Base-by-base conservation (phyloP, 2,113 vertebrate species). In the Vidua macroura region DNA sequence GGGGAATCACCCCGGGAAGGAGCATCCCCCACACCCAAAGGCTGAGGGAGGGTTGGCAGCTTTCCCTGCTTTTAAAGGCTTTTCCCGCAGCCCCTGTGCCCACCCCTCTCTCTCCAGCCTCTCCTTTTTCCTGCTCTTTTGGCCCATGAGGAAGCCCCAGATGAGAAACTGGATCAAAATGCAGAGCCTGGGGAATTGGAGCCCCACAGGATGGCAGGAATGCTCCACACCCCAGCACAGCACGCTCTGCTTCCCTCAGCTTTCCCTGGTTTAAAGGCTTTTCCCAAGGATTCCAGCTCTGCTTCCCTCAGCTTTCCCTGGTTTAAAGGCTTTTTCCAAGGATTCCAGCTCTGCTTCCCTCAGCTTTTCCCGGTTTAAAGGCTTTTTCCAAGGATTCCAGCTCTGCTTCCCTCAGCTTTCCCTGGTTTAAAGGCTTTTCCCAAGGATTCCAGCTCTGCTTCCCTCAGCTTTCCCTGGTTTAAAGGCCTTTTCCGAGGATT, bases 171-270 rank as follows among this genome's bases (percentile, higher is more conserved):
- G 25, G 72, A 51, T 12, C 49, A 19, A 43, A 88, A 63, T 4
- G 9, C 41, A 33, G 41, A 87, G 53, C 35, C n/a, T 21, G 0
- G 7, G 66, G 79, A 62, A 53, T 3, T 4, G 0, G 31, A 58
- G 70, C 43, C 70, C 53, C 75, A 41, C 8, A 10, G n/a, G 43
- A 25, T 3, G 15, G 62, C 86, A 37, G 43, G 4, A 5, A 9
- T 1, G 5, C 75, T 58, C 59, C 8, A 1, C n/a, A 0, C 10
- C 59, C 20, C 1, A 6, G 6, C 53, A 13, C 43, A 13, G 30
- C 76, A 35, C 7, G 0, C 31, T n/a, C 46, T 52, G 58, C 10
- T 21, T 22, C 9, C 33, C 56, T 59, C 56, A 59, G 23, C 9
- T 35, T n/a, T n/a, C 1, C 56, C 9, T n/a, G 28, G 7, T 53